These are phyloP conservation scores for Trichonephila inaurata DNA, from an alignment of 1,140 invertebrate genomes.

Conservation along the genomic window DNA sequence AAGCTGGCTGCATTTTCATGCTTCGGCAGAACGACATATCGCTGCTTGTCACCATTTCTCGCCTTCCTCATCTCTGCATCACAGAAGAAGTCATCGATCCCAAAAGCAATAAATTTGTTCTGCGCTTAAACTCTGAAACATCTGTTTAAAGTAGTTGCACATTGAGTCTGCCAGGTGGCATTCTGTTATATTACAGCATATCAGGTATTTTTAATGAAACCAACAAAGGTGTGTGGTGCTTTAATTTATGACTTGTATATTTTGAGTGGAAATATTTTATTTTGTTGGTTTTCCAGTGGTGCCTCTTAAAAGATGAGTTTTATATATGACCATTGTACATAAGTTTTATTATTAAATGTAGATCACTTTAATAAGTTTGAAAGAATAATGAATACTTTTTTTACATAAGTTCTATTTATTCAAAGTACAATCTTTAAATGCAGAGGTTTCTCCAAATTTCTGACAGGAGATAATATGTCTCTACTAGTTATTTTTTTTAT, in stretches of 20 bases:
- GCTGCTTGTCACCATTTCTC: conserved; percentile 90
- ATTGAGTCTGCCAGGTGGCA: neutral
- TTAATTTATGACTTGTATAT: conserved; percentile 47
- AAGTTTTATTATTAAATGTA: neutral
- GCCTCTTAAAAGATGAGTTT: neutral
- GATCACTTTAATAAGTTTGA: neutral
- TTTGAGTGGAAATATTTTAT: neutral
- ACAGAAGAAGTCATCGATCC: conserved; percentile 97
- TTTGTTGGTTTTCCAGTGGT: neutral
- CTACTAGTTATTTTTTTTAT: too few relatives aligned
- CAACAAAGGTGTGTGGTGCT: conserved; percentile 39
- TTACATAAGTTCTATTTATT: too few relatives aligned
- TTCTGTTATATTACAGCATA: conserved; percentile 7
- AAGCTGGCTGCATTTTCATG: conserved; percentile 91
- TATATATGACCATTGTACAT: neutral
- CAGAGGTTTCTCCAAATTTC: too few relatives aligned
- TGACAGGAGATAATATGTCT: too few relatives aligned
- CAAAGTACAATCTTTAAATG: too few relatives aligned
- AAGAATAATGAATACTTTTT: too few relatives aligned
- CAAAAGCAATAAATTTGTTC: conserved; percentile 96
- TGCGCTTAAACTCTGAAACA: conserved; percentile 96
- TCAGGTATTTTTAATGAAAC: conserved; percentile 23
- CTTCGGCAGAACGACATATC: conserved; percentile 96
- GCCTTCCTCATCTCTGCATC: conserved; percentile 94
- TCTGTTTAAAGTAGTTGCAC: conserved; percentile 86